A percentile compares a stretch with the other conserved stretches of the same genome.
Conservation (phyloP, 2,888 invertebrate genomes). For the Hyposoter didymator region DNA sequence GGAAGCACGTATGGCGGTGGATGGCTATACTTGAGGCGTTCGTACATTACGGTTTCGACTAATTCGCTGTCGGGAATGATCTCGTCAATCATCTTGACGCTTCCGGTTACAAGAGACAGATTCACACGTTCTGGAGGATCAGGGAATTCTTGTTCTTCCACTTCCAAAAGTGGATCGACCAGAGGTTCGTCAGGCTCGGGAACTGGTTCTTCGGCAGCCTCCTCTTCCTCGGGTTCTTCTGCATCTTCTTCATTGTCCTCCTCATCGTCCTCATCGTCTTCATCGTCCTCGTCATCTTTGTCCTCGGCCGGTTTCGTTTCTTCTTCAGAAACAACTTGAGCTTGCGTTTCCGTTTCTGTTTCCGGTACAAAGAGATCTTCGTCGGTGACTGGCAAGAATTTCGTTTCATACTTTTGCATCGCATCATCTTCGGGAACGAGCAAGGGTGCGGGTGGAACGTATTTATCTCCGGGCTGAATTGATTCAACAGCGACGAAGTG, state of each 20-base stretch:
- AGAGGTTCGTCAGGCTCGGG: constrained; percentile 65
- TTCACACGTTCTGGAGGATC: constrained; percentile 79
- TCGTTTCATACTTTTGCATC: constrained; percentile 73
- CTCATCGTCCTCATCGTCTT: constrained; percentile 35
- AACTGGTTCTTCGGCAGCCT: constrained; percentile 46
- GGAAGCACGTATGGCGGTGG: constrained; percentile 80
- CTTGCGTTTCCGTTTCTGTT: constrained; percentile 20
- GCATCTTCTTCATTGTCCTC: constrained; percentile 56
- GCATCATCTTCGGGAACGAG: constrained; percentile 64
- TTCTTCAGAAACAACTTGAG: constrained; percentile 30
- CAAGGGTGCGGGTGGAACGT: constrained; percentile 56
- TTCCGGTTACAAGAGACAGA: constrained; percentile 78
- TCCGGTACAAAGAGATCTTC: constrained; percentile 73
- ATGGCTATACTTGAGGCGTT: constrained; percentile 78
- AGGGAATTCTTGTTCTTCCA: constrained; percentile 73
- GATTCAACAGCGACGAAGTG: constrained; percentile 76
- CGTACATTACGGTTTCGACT: constrained; percentile 72
- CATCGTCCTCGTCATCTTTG: constrained; percentile 59
- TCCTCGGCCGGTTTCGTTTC: neutral
- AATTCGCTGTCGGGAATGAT: constrained; percentile 61
- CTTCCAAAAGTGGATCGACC: constrained; percentile 71
- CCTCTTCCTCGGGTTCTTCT: constrained; percentile 57
- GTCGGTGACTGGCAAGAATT: constrained; percentile 79
- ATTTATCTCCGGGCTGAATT: constrained; percentile 74
- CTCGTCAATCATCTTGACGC: constrained; percentile 73